Percentiles rank a stretch among this genome's conserved stretches.
phyloP scores from a whole-genome alignment of 2,888 invertebrate genomes.

The Ectemnius lituratus region DNA sequence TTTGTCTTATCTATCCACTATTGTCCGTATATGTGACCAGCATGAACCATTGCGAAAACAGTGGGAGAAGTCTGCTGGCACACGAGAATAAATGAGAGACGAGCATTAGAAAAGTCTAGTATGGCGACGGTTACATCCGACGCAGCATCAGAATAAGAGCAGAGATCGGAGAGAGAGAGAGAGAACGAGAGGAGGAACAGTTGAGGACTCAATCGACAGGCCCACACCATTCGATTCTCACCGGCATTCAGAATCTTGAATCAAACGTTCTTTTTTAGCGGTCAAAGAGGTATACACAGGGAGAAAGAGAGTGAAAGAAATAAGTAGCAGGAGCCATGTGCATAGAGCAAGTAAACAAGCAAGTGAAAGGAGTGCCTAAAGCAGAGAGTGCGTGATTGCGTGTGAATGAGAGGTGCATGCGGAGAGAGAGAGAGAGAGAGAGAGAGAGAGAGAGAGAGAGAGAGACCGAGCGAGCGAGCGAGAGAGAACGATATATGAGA shows the following conservation, averaged over 20 bases:
- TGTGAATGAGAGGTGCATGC: no score
- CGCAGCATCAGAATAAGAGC: not conserved
- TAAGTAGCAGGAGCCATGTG: constrained; percentile 6
- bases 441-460: constrained; percentile 32
- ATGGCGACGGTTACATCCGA: no score
- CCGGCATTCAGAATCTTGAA: constrained; percentile 54
- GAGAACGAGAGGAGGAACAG: not conserved
- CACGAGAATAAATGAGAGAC: no score
- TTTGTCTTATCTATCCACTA: no score
- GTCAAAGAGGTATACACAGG: constrained; percentile 37
- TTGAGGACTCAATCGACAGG: not conserved
- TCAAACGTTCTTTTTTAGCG: constrained; percentile 59
- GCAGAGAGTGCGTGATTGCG: constrained; percentile 5
- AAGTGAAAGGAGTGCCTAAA: constrained; percentile 6
- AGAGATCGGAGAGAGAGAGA: constrained; percentile 2
- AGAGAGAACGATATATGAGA: constrained; percentile 29
- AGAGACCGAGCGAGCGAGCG: constrained; percentile 32
- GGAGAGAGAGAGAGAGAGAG: constrained; percentile 31
- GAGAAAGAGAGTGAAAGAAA: constrained; percentile 26
- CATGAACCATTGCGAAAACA: no score
- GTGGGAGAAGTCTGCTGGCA: no score
- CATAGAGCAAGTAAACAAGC: not conserved
- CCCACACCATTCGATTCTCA: constrained; percentile 42
- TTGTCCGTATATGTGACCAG: no score
- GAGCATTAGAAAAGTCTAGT: no score